Base-by-base conservation (phyloP, 2,797 vertebrate genomes). In the Malacoraja senta region DNA sequence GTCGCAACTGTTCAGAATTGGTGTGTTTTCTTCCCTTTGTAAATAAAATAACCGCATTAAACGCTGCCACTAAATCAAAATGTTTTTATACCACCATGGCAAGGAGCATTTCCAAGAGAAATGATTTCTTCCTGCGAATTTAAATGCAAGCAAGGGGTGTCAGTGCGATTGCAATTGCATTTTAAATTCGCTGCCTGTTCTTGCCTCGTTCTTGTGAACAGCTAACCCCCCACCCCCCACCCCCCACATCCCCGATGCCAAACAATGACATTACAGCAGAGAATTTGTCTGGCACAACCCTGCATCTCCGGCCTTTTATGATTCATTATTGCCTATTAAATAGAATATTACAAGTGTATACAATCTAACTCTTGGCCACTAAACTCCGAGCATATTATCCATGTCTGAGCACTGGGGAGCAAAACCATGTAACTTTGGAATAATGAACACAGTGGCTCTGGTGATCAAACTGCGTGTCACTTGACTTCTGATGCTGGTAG, bases 291-390 rank as follows among this genome's bases (percentile, higher is more conserved):
- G 96, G 96, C 96, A 96, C 97, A 96, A 96, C 96, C 95, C 96
- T 94, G 96, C 96, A 97, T 97, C 96, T 95, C 95, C 92, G 95
- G 96, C 96, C 96, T 97, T 97, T 97, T 97, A 97, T 97, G 97
- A 97, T 97, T 97, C 97, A 97, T 97, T 97, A 97, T 97, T 97
- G 97, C 97, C 97, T 97, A 97, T 97, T 97, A 97, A 97, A 97
- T 97, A 97, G 97, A 97, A 97, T 97, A 97, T 97, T 97, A 97
- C 96, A 97, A 97, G 96, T 96, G 96, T 97, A 97, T 96, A 97
- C 96, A 96, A 96, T 97, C 97, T 96, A 97, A 97, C 96, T 97
- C 96, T 96, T 96, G 96, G 95, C 96, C 96, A 96, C 96, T 97
- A 96, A 96, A 95, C 97, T 97, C 96, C 65, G 95, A 97, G 96